Percentiles rank a stretch among this genome's conserved stretches.
Evolutionary conservation across 2,888 invertebrate species (phyloP).

Genomic region (Vesta saturnalis): DNA sequence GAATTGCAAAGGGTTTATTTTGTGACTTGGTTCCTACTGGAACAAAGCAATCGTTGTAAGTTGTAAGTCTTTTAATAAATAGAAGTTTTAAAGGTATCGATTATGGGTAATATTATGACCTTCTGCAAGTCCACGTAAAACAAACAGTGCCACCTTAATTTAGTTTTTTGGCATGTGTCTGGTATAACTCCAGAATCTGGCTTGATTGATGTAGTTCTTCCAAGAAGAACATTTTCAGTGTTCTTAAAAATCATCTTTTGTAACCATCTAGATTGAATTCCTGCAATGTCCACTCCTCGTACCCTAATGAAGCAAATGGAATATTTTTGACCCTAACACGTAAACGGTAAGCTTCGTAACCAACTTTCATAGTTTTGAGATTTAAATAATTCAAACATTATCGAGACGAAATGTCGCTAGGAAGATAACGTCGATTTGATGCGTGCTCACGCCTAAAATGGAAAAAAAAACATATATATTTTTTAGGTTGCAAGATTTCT

Average conservation of each 20-base stretch:
- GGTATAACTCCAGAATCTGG: background rate
- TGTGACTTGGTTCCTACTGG: constrained; percentile 7
- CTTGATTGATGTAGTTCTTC: background rate
- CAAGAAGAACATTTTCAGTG: background rate
- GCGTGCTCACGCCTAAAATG: constrained; percentile 13
- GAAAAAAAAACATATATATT: background rate
- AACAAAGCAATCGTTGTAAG: constrained; percentile 28
- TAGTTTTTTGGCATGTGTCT: background rate
- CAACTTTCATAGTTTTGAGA: constrained; percentile 16
- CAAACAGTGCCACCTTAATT: background rate
- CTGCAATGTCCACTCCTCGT: constrained; percentile 38
- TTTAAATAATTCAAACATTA: constrained; percentile 14
- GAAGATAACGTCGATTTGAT: constrained; percentile 15
- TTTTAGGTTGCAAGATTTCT: background rate
- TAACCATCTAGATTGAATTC: constrained; percentile 20
- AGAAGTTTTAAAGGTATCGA: constrained; percentile 21
- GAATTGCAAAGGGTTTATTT: constrained; percentile 7
- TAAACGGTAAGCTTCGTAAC: constrained; percentile 28
- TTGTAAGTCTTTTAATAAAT: constrained; percentile 20
- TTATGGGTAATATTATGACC: constrained; percentile 16
- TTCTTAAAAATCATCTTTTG: constrained; percentile 9
- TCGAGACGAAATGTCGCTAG: constrained; percentile 12
- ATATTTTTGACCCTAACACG: constrained; percentile 31
- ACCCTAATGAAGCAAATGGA: constrained; percentile 35
- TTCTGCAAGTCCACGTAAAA: constrained; percentile 31